Evolutionary conservation across 2,797 vertebrate genomes (phyloP).

Genomic region (Argyrosomus regius): DNA sequence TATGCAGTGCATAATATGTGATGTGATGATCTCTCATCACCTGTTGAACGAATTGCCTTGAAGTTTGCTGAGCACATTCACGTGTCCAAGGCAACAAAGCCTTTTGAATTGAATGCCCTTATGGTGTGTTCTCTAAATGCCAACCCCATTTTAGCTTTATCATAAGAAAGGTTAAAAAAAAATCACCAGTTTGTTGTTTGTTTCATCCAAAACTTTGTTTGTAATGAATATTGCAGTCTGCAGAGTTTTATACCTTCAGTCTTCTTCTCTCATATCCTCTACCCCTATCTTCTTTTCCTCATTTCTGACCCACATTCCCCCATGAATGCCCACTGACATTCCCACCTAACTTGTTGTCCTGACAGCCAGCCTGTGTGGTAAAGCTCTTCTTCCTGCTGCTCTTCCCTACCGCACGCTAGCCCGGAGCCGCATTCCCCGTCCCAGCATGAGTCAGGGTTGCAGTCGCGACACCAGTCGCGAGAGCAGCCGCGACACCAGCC

Average conservation of each 20-base stretch:
- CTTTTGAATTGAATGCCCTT: neutral
- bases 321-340: constrained; percentile 68
- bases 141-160: neutral
- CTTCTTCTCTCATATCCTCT: constrained; percentile 8
- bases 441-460: constrained; percentile 99
- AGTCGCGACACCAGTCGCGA: constrained; percentile 99
- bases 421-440: constrained; percentile 99
- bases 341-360: constrained; percentile 78
- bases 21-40: neutral
- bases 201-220: neutral
- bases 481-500: constrained; percentile 99
- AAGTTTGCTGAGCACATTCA: neutral
- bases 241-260: neutral
- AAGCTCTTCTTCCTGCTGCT: constrained; percentile 96
- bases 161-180: neutral
- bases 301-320: neutral
- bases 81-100: neutral
- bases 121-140: neutral
- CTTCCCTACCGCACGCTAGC: constrained; percentile 95
- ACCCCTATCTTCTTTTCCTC: neutral
- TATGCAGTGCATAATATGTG: too few relatives aligned
- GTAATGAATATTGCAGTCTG: neutral
- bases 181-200: neutral
- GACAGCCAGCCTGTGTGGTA: constrained; percentile 86
- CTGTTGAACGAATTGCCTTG: neutral